These are phyloP conservation scores for Antechinus stuartii DNA, from an alignment of 2,113 vertebrate genomes.

Conservation along the genomic window DNA sequence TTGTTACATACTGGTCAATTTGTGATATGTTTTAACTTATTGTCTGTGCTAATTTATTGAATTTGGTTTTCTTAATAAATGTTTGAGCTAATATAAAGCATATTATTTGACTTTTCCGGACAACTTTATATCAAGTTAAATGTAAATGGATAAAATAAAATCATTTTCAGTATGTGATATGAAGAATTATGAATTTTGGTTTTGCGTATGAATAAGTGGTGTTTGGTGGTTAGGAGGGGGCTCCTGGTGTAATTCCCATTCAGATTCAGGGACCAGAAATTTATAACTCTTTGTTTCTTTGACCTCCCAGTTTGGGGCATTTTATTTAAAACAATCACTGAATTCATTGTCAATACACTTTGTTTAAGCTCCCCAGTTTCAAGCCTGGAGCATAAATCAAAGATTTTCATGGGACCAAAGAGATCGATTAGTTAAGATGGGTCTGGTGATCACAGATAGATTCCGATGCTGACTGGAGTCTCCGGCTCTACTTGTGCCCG, in stretches of 20 bases:
- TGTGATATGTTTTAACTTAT: constrained; percentile 98
- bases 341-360: not conserved
- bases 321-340: not conserved
- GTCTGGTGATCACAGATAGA: not conserved
- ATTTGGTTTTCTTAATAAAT: constrained; percentile 96
- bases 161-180: constrained; percentile 95
- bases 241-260: not conserved
- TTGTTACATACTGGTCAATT: constrained; percentile 96
- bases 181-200: constrained; percentile 78
- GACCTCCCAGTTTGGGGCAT: not conserved
- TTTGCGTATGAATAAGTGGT: constrained; percentile 51
- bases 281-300: not conserved
- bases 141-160: constrained; percentile 96
- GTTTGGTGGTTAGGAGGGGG: not conserved
- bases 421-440: not conserved
- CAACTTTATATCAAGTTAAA: constrained; percentile 95
- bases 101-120: constrained; percentile 94
- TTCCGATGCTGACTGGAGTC: not conserved
- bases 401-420: not conserved
- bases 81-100: constrained; percentile 95
- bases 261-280: not conserved
- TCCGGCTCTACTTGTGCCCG: not conserved
- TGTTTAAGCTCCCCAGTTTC: not conserved
- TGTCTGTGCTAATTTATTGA: constrained; percentile 98
- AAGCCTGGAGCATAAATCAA: not conserved